Evolutionary conservation across 2,797 vertebrate species (phyloP), one percentile per base, ranked within the genome.

Genomic region (Takifugu ocellatus): DNA sequence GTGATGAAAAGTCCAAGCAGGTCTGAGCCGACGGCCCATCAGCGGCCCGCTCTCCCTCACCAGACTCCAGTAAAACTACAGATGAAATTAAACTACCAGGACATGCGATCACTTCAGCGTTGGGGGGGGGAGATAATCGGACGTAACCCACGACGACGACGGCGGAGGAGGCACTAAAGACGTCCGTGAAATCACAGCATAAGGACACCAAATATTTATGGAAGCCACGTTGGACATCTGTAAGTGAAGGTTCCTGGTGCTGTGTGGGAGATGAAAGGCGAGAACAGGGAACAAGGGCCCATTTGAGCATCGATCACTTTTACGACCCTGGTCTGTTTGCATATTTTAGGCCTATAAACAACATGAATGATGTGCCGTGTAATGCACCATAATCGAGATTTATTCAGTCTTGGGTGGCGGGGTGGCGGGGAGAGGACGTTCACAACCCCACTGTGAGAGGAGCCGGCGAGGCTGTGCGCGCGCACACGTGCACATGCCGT

Each of bases 361-460:
- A 87, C 81, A 81, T 85, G 87, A 90, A 84, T 87, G 87, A 90
- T 89, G 85, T 79, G 71, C 84, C 65, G 71, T 82, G 84, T 89
- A 90, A 90, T 89, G 87, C 85, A 76, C 82, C 80, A 77, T 94
- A 94, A 95, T 93, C 91, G 87, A 94, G 93, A 96, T 95, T 94
- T 94, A 95, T 93, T 92, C 87, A 87, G 84, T 85, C 66, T 59
- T 17, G 51, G 62, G 68, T 49, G 63, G 72, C 64, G 61, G 70
- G 29, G 46, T 43, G 53, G 25, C 9, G 57, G 67, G 71, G 72
- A 75, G 71, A 66, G 75, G 75, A 78, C 89, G 88, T 88, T 91
- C 91, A 88, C 90, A 88, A 92, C 92, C 88, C 87, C 75, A 90
- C 77, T 66, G 82, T 80, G 72, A 68, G 74, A 61, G 70, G 60